Evolutionary conservation across 2,797 vertebrate species (phyloP), one percentile per base, ranked within the genome.

Genomic region (Hemibagrus guttatus): DNA sequence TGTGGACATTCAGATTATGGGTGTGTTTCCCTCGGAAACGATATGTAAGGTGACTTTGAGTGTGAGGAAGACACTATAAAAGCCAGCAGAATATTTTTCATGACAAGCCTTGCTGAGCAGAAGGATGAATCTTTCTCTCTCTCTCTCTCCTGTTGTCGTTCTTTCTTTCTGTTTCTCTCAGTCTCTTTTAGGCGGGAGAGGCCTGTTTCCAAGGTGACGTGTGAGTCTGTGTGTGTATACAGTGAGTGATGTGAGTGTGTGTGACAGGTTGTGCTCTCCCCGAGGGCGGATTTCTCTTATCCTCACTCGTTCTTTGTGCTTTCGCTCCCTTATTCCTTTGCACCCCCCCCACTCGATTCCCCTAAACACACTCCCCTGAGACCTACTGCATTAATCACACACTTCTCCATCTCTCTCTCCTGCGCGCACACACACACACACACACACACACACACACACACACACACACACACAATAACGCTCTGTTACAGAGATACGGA

Each of bases 211-310:
- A 88, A 83, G 88, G 89, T 85, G 89, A 91, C 85, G 81, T 90
- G 86, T 87, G 87, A 63, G 91, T 89, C 85, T 81, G 91, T 94
- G 94, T 86, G 83, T 80, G 86, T 83, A 68, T 91, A 86, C 87
- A 68, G 90, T 88, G 83, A 79, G 91, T 94, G 94, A 95, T 95
- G 94, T 94, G 94, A 94, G 93, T 92, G 92, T 94, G 94, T 84
- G 88, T 93, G 94, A 94, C 93, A 94, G 93, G 94, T 93, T 95
- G 90, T 94, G 93, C 93, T 94, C 91, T 91, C 78, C 86, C 90
- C 31, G 72, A 87, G 85, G 85, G 78, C 83, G 80, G 88, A 86
- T 88, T 85, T 81, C 39, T 80, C 88, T 90, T 85, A 85, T 90
- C 86, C 87, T 89, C 83, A 80, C 78, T 87, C 83, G 84, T 87